Evolutionary conservation across 2,797 vertebrate genomes (phyloP).

Genomic region (Hafferia zeledoni): DNA sequence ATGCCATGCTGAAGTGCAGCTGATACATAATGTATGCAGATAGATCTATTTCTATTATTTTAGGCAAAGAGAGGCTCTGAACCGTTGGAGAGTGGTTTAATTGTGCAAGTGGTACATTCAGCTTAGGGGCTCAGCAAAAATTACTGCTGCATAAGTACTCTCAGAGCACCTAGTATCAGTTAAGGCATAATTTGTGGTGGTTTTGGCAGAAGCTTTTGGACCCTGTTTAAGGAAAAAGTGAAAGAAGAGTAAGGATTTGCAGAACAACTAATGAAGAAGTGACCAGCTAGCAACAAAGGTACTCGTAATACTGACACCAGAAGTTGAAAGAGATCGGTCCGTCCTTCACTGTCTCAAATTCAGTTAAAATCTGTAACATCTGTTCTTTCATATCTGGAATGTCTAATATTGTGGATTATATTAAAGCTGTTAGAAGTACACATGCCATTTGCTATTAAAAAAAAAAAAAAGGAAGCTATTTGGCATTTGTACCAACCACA

Average conservation of each 20-base stretch:
- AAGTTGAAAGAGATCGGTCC: background rate
- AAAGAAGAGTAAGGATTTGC: background rate
- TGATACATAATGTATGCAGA: background rate
- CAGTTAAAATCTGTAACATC: background rate
- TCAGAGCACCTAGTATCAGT: background rate
- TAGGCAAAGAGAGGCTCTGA: background rate
- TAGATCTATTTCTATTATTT: background rate
- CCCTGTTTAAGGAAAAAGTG: background rate
- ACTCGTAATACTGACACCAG: background rate
- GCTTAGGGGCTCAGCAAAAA: background rate
- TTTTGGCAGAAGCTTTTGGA: background rate
- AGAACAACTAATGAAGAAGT: background rate
- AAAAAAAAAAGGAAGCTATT: background rate
- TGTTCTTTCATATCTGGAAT: background rate
- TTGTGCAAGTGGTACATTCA: background rate
- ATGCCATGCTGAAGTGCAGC: background rate
- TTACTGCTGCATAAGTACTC: background rate
- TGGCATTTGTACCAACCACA: background rate
- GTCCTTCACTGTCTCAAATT: background rate
- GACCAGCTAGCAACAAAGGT: background rate
- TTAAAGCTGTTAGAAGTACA: background rate
- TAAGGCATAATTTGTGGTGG: background rate
- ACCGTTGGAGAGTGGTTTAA: background rate
- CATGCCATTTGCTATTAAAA: background rate
- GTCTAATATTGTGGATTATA: background rate